These are phyloP conservation scores for Clangula hyemalis DNA, from an alignment of 2,797 vertebrate species.

Conservation along the genomic window DNA sequence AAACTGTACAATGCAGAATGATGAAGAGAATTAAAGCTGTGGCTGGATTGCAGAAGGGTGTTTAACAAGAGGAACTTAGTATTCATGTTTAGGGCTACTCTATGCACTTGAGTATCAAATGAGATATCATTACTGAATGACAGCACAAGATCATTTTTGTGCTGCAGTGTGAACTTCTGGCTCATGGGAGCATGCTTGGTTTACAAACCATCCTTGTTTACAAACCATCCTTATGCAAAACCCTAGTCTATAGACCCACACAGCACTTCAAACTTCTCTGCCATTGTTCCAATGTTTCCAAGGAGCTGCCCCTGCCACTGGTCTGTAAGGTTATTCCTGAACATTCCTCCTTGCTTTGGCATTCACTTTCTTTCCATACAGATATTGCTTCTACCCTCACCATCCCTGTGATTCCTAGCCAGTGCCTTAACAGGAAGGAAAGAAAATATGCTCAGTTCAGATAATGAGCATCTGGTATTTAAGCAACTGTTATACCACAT, in stretches of 20 bases:
- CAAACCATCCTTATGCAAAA: slow-evolving; percentile 4
- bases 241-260: neutral
- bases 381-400: neutral
- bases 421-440: neutral
- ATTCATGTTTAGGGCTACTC: slow-evolving; percentile 51
- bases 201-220: slow-evolving; percentile 27
- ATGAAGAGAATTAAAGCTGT: slow-evolving; percentile 51
- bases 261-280: slow-evolving; percentile 23
- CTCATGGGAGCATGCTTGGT: neutral
- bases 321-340: slow-evolving; percentile 40
- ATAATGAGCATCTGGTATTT: slow-evolving; percentile 6
- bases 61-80: slow-evolving; percentile 44
- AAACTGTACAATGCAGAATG: slow-evolving; percentile 41
- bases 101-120: slow-evolving; percentile 48
- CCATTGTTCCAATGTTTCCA: neutral
- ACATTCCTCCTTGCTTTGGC: slow-evolving; percentile 12
- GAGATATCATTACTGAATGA: slow-evolving; percentile 62
- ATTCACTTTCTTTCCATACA: slow-evolving; percentile 9
- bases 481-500: neutral
- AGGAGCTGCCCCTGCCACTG: neutral
- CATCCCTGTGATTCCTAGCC: neutral
- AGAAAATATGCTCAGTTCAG: neutral
- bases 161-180: neutral
- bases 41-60: slow-evolving; percentile 28
- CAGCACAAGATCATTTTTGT: slow-evolving; percentile 38